phyloP scores from a whole-genome alignment of 2,888 invertebrate genomes.

The Creontiades dilutus region DNA sequence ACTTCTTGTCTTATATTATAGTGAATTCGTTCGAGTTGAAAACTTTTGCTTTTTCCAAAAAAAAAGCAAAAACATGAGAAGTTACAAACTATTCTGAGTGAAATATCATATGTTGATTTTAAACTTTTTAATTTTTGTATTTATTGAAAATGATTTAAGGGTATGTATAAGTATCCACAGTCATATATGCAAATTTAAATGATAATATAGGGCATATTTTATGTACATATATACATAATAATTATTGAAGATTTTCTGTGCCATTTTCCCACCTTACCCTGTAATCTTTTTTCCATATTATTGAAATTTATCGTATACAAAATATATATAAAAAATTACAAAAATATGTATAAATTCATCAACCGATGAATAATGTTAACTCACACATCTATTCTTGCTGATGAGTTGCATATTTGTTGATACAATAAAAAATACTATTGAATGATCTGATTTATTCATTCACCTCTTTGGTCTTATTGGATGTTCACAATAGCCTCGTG shows the following conservation, averaged over 20 bases:
- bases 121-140: slow-evolving; percentile 19
- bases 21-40: neutral
- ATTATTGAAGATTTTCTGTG: slow-evolving; percentile 73
- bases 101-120: slow-evolving; percentile 31
- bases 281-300: slow-evolving; percentile 75
- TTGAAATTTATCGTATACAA: slow-evolving; percentile 74
- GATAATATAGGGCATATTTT: slow-evolving; percentile 69
- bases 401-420: slow-evolving; percentile 76
- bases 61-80: slow-evolving; percentile 45
- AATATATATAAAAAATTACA: slow-evolving; percentile 72
- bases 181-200: slow-evolving; percentile 68
- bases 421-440: slow-evolving; percentile 75
- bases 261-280: slow-evolving; percentile 74
- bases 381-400: slow-evolving; percentile 75
- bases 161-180: slow-evolving; percentile 63
- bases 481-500: no score
- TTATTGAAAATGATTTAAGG: slow-evolving; percentile 50
- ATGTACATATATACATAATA: slow-evolving; percentile 75
- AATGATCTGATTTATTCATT: neutral
- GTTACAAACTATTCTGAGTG: slow-evolving; percentile 26
- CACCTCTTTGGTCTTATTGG: no score
- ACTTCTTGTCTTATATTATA: neutral
- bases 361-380: slow-evolving; percentile 74
- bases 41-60: slow-evolving; percentile 65
- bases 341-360: slow-evolving; percentile 67